Base-by-base conservation (phyloP, 2,797 vertebrate genomes). In the Paratrypauchen microcephalus region DNA sequence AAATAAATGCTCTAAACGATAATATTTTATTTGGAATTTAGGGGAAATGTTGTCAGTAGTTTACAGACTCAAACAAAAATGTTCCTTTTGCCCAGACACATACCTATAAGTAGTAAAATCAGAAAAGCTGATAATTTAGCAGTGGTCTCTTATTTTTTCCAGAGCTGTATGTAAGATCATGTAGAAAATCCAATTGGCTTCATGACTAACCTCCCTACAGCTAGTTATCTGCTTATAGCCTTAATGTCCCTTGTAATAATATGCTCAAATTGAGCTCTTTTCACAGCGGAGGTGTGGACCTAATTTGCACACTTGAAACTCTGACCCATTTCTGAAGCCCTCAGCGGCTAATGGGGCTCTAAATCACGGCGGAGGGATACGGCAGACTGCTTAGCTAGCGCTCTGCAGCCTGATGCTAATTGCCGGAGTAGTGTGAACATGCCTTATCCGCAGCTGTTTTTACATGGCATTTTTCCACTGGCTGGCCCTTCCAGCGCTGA, bases 341-440 rank as follows among this genome's bases (percentile, higher is more conserved):
- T 65, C 68, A 50, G 73, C 79, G 54, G 74, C 73, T 87, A 83
- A 85, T 81, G 70, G 74, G 86, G 82, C 81, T 85, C 69, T 87
- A 87, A 83, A 88, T 92, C 84, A 87, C 52, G 45, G 65, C 65
- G 50, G 73, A 74, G 47, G 50, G 70, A 73, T 26, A 78, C 67
- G 75, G 68, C 54, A 77, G 85, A 90, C 78, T 83, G 88, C 91
- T 89, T 83, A 82, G 86, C 79, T 88, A 83, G 86, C 83, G 78
- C 67, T 76, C 80, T 79, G 73, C 48, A 66, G 75, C 73, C 45
- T 70, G 32, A 8, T 66, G 73, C 86, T 91, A 90, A 91, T 90
- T 90, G 80, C 84, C 63, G 56, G 74, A 80, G 81, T 77, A 36
- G 79, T 72, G 67, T 70, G 83, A 79, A 81, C 86, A 79, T 81